Percentiles rank a stretch among this genome's conserved stretches.
phyloP scores from a whole-genome alignment of 2,113 vertebrate genomes.

The Scartelaos histophorus region DNA sequence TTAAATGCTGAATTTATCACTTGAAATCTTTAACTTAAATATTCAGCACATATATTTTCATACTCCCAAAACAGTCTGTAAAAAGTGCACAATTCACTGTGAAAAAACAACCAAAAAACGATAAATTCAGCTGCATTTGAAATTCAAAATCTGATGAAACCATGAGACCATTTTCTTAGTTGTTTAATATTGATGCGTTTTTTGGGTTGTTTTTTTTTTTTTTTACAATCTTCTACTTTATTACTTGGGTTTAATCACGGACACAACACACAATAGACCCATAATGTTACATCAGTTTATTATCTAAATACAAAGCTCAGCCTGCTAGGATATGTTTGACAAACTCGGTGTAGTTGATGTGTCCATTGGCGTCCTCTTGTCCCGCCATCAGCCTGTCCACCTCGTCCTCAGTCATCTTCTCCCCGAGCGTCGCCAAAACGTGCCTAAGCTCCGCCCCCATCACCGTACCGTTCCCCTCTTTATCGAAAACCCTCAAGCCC shows the following conservation, averaged over 20 bases:
- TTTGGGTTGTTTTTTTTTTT: too few species aligned
- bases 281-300: background rate
- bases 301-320: background rate
- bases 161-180: too few species aligned
- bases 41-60: too few species aligned
- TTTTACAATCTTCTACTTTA: background rate
- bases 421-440: constrained; percentile 70
- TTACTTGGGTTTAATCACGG: background rate
- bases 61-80: too few species aligned
- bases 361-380: constrained; percentile 9
- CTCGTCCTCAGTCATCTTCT: constrained; percentile 9
- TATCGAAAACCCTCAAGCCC: constrained; percentile 75
- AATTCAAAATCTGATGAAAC: too few species aligned
- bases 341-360: constrained; percentile 11
- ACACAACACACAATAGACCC: background rate
- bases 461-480: constrained; percentile 66
- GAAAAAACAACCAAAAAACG: too few species aligned
- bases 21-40: too few species aligned
- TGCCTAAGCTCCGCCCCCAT: constrained; percentile 86
- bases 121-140: too few species aligned
- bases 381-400: constrained; percentile 11
- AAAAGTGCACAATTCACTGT: too few species aligned
- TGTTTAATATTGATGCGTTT: too few species aligned
- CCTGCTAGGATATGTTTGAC: constrained; percentile 1
- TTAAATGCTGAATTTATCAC: too few species aligned